A percentile compares a stretch with the other conserved stretches of the same genome.
phyloP scores from a whole-genome alignment of 2,113 vertebrate species.

The Tautogolabrus adspersus region DNA sequence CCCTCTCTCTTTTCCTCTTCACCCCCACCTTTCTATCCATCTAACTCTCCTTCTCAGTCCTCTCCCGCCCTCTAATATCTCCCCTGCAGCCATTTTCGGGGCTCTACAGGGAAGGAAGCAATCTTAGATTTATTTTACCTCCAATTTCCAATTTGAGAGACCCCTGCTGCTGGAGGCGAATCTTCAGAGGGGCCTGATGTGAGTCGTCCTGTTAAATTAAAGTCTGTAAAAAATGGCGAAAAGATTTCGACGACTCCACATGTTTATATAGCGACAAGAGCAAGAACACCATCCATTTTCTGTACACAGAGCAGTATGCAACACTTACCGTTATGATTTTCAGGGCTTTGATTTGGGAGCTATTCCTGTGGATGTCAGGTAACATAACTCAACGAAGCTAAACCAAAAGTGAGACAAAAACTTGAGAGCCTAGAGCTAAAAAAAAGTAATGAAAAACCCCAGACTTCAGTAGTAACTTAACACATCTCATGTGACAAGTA shows the following conservation, averaged over 20 bases:
- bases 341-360: constrained; percentile 20
- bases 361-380: constrained; percentile 36
- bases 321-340: constrained; percentile 51
- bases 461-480: constrained; percentile 30
- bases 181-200: constrained; percentile 68
- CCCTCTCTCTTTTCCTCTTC: too few species aligned
- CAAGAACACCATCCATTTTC: constrained; percentile 28
- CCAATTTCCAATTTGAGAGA: constrained; percentile 83
- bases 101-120: constrained; percentile 79
- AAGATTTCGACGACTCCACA: constrained; percentile 56
- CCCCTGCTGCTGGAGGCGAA: constrained; percentile 81
- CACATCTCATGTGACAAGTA: constrained; percentile 29
- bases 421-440: constrained; percentile 28
- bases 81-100: constrained; percentile 77
- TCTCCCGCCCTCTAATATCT: constrained; percentile 74
- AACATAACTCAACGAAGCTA: constrained; percentile 47
- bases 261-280: constrained; percentile 63
- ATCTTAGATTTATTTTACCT: constrained; percentile 80
- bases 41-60: too few species aligned
- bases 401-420: constrained; percentile 44
- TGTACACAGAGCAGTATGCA: constrained; percentile 39
- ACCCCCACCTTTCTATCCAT: too few species aligned
- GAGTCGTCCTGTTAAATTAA: constrained; percentile 79
- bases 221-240: constrained; percentile 73
- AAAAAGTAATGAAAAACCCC: constrained; percentile 38